Conservation (phyloP, 2,888 invertebrate species). For the Heliconius charithonia region DNA sequence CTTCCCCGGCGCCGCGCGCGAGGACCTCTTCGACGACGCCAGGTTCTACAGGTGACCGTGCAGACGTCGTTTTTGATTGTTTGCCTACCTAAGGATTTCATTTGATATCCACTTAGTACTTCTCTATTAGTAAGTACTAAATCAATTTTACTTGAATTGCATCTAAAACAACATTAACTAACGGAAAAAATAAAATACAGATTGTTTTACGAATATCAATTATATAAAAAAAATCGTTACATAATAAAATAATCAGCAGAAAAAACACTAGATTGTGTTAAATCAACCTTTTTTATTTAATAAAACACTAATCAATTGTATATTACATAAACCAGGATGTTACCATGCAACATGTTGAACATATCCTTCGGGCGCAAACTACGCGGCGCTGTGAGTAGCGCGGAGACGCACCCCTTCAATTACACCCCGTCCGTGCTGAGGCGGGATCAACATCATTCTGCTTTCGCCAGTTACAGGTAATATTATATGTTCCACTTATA, state of each 20-base stretch:
- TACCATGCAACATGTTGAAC: constrained; percentile 70
- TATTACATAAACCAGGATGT: constrained; percentile 65
- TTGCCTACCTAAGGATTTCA: too few species aligned
- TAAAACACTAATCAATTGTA: neutral
- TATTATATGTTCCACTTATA: neutral
- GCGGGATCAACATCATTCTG: constrained; percentile 69
- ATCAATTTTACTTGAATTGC: too few species aligned
- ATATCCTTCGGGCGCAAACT: constrained; percentile 75
- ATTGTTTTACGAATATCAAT: too few species aligned
- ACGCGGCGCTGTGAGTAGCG: constrained; percentile 50
- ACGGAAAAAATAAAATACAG: too few species aligned
- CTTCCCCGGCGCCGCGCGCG: constrained; percentile 86
- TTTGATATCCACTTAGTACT: too few species aligned
- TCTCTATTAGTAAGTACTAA: too few species aligned
- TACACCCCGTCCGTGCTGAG: constrained; percentile 58
- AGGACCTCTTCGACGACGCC: constrained; percentile 64
- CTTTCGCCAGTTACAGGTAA: constrained; percentile 78
- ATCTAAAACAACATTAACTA: too few species aligned
- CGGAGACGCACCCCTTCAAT: constrained; percentile 39
- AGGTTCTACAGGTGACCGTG: constrained; percentile 71
- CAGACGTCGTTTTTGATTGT: too few species aligned
- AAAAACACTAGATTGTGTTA: too few species aligned
- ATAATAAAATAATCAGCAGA: too few species aligned
- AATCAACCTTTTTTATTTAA: neutral
- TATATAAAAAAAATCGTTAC: too few species aligned